These are phyloP conservation scores for Hyperoplus lanceolatus DNA, from an alignment of 2,797 vertebrate genomes.

Conservation along the genomic window DNA sequence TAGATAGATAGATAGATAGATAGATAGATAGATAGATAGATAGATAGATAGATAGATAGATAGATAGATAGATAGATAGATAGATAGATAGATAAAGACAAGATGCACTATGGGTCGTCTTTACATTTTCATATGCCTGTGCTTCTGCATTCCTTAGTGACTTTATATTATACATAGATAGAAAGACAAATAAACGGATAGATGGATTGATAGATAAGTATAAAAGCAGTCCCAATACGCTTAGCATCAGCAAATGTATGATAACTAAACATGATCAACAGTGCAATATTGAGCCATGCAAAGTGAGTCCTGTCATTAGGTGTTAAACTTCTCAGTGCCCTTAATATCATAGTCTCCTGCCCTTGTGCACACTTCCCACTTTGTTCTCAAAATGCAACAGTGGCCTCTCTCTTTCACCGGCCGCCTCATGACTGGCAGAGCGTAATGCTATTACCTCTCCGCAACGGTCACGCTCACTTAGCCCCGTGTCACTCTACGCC, in stretches of 20 bases:
- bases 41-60: not conserved
- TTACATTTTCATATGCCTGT: too few species aligned
- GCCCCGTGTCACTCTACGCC: constrained; percentile 72
- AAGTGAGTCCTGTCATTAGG: not conserved
- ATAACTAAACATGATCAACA: not conserved
- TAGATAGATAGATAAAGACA: too few species aligned
- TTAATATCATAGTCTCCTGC: constrained; percentile 40
- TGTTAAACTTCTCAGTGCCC: constrained; percentile 9
- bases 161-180: not conserved
- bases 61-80: too few species aligned
- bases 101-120: too few species aligned
- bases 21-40: not conserved
- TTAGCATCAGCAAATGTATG: constrained; percentile 9
- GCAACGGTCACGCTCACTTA: constrained; percentile 81
- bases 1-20: not conserved
- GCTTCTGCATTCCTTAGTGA: too few species aligned
- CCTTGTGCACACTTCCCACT: constrained; percentile 38
- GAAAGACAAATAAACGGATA: not conserved
- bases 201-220: not conserved
- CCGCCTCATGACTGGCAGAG: constrained; percentile 73
- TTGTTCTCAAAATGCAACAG: constrained; percentile 64
- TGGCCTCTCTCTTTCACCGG: constrained; percentile 58
- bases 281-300: constrained; percentile 1
- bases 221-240: not conserved
- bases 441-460: constrained; percentile 78